Percentiles rank a stretch among this genome's conserved stretches.
phyloP scores from a whole-genome alignment of 2,113 vertebrate genomes.

The Cardinalis cardinalis region DNA sequence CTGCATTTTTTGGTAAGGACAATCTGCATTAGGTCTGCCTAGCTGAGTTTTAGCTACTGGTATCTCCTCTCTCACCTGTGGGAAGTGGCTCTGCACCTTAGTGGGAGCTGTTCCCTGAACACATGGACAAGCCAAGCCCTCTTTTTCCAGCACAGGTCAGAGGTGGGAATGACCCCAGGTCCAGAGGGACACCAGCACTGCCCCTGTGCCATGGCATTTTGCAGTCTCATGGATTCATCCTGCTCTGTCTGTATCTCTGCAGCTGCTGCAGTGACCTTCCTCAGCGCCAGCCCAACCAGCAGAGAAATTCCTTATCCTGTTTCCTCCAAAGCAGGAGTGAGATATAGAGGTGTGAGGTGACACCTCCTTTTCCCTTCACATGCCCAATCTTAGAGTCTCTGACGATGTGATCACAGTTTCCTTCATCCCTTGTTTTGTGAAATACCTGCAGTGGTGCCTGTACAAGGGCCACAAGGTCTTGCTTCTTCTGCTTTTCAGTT shows the following conservation, averaged over 20 bases:
- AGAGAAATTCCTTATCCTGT: background rate
- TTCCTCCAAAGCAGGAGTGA: background rate
- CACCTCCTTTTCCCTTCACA: background rate
- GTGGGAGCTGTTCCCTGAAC: too few species aligned
- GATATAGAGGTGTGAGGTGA: rapidly evolving
- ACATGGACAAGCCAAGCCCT: rapidly evolving
- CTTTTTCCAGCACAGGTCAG: background rate
- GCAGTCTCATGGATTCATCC: background rate
- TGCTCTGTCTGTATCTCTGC: background rate
- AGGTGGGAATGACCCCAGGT: rapidly evolving
- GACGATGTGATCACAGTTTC: background rate
- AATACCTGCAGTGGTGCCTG: background rate
- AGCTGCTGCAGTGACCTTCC: background rate
- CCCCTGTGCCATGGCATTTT: rapidly evolving
- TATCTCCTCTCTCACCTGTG: background rate
- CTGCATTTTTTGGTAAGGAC: background rate
- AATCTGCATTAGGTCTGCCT: background rate
- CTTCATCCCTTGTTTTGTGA: background rate
- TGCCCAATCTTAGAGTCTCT: background rate
- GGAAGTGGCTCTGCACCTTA: background rate
- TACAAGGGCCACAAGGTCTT: background rate
- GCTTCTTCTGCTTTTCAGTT: background rate
- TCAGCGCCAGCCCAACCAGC: background rate
- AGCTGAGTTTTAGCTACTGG: background rate
- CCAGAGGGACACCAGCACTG: background rate